phyloP scores from a whole-genome alignment of 2,888 invertebrate species.

The Ochropleura plecta region DNA sequence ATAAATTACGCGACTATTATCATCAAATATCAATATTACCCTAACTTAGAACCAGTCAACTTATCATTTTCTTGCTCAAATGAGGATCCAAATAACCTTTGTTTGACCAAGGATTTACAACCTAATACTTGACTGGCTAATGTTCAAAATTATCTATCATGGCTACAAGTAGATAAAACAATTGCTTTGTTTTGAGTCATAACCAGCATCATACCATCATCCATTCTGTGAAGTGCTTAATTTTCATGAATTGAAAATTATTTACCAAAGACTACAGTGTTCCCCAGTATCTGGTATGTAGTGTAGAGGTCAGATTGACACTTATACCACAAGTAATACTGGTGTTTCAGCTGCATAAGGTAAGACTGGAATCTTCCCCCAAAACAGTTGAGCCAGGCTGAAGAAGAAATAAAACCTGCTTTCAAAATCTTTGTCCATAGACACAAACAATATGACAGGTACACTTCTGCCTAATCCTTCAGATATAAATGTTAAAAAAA shows the following conservation, averaged over 20 bases:
- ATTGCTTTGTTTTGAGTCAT: not conserved
- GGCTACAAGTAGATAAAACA: not conserved
- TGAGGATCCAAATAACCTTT: not conserved
- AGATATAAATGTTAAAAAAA: not conserved
- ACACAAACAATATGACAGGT: no score
- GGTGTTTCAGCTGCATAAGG: not conserved
- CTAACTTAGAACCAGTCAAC: not conserved
- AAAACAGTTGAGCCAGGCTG: not conserved
- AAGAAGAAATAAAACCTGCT: not conserved
- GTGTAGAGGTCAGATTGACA: not conserved
- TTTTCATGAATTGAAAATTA: not conserved
- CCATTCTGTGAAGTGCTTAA: not conserved
- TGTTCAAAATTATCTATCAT: not conserved
- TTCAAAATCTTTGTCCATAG: not conserved
- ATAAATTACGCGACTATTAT: not conserved
- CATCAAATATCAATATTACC: not conserved
- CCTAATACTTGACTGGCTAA: not conserved
- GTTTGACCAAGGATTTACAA: not conserved
- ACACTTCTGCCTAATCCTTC: not conserved
- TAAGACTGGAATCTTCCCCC: not conserved
- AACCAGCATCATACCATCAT: not conserved
- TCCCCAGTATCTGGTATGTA: not conserved
- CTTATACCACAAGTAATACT: not conserved
- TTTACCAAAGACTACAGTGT: not conserved
- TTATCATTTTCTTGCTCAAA: not conserved